Conservation (phyloP, 2,797 vertebrate genomes). For the Sebastes reedi region DNA sequence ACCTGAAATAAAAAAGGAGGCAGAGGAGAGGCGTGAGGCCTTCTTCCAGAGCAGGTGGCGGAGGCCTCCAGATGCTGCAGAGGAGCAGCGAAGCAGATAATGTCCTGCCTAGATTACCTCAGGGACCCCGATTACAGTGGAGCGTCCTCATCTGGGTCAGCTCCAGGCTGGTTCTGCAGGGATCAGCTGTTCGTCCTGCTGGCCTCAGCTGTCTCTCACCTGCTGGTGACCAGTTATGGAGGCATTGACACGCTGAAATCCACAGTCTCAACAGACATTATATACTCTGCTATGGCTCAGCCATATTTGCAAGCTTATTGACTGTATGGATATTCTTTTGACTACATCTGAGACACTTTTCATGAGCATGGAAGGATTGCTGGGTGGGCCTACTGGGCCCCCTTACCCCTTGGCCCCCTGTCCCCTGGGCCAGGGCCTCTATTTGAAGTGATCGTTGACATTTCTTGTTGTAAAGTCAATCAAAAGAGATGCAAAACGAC, state of each 20-base stretch:
- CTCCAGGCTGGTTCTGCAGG: conserved; percentile 66
- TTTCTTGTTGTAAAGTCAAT: background rate
- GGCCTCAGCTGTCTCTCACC: conserved; percentile 81
- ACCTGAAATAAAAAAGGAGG: conserved; percentile 28
- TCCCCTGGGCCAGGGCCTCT: background rate
- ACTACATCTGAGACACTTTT: background rate
- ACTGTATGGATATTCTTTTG: background rate
- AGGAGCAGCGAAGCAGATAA: conserved; percentile 72
- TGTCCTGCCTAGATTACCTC: conserved; percentile 76
- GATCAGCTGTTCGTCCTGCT: conserved; percentile 69
- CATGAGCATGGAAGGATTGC: background rate
- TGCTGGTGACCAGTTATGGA: conserved; percentile 56
- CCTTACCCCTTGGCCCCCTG: background rate
- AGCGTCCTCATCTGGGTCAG: conserved; percentile 74
- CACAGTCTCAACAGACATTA: background rate
- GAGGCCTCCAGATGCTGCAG: conserved; percentile 68
- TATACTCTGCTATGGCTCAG: background rate
- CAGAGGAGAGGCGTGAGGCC: conserved; percentile 44
- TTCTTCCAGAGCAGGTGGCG: conserved; percentile 65
- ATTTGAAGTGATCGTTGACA: background rate
- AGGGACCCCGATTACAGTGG: conserved; percentile 71
- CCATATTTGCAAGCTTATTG: background rate
- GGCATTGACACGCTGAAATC: conserved; percentile 7
- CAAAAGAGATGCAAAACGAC: background rate
- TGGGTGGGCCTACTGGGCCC: background rate